These are phyloP conservation scores for Melanophora roralis DNA, from an alignment of 2,888 invertebrate species.

Conservation along the genomic window DNA sequence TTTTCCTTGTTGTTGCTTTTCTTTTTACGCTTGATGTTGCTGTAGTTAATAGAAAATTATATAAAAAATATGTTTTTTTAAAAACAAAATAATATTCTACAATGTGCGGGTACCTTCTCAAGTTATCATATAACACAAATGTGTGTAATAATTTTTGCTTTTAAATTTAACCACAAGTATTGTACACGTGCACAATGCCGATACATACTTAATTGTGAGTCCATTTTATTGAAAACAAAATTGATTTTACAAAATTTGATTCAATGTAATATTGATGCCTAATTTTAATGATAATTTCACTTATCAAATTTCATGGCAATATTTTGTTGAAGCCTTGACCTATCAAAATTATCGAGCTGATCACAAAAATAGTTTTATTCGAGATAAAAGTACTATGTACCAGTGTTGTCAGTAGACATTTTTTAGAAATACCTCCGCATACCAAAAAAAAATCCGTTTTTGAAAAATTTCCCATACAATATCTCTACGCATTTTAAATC, in stretches of 20 bases:
- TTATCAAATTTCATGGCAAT: too few species aligned
- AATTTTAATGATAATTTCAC: constrained; percentile 26
- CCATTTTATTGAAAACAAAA: too few species aligned
- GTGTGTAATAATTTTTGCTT: background rate
- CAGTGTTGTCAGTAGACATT: too few species aligned
- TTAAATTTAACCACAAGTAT: constrained; percentile 6
- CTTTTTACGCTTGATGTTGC: constrained; percentile 23
- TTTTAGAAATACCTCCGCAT: too few species aligned
- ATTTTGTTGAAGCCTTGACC: too few species aligned
- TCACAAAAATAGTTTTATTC: too few species aligned
- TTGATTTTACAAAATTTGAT: background rate
- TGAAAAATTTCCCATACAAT: too few species aligned
- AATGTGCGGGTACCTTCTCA: constrained; percentile 44
- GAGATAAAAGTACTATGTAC: too few species aligned
- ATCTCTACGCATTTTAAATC: too few species aligned
- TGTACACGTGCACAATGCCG: constrained; percentile 26
- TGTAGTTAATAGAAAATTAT: constrained; percentile 31
- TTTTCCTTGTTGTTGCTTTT: background rate
- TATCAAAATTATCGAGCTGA: too few species aligned
- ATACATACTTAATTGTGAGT: too few species aligned
- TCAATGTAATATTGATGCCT: constrained; percentile 23
- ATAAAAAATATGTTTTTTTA: constrained; percentile 38
- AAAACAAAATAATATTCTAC: constrained; percentile 27
- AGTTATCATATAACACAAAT: constrained; percentile 25
- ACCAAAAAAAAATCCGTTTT: too few species aligned